Evolutionary conservation across 2,113 vertebrate species (phyloP), one percentile per base, ranked within the genome.

Genomic region (Caracal caracal): DNA sequence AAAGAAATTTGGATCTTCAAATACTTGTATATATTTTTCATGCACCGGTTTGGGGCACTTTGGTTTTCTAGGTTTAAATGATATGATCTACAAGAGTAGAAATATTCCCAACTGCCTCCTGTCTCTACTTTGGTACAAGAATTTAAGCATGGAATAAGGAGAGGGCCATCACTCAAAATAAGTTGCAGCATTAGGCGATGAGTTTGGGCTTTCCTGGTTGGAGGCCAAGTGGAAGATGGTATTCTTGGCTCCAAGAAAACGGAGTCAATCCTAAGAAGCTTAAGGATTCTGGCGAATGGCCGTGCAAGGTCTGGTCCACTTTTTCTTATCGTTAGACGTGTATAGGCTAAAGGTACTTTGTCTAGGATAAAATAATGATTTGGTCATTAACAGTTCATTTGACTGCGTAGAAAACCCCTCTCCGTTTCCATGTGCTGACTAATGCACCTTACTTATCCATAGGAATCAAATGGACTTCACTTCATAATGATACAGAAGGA

Each of bases 41-140:
- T 30, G 10, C 19, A 47, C 53, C 53, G 37, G 2, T 35, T 28
- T 51, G 71, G 24, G 56, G 3, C 28, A 43, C 59, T 95, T 94
- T 90, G 6, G 92, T 93, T 24, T 92, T 75, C 53, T 53, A 70
- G 19, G 17, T 90, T 95, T 76, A 90, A 90, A 68, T 17, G 37
- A 40, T 78, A 13, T 82, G 43, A 86, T 51, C 40, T 40, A 33
- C 33, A 30, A 37, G 73, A 93, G 16, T 35, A n/a, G 47, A 91
- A 90, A 84, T 73, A 66, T 30, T 47, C 68, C 15, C 26, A 51
- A 61, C 10, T 93, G 24, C 19, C 6, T 88, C 11, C 22, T 63
- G 16, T 12, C 8, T 19, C 47, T 79, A 16, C 88, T 89, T 92
- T 71, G n/a, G 63, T 66, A 24, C 8, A 82, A 19, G 17, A 12